phyloP scores from a whole-genome alignment of 2,797 vertebrate genomes.

The Gobio occitaniae region DNA sequence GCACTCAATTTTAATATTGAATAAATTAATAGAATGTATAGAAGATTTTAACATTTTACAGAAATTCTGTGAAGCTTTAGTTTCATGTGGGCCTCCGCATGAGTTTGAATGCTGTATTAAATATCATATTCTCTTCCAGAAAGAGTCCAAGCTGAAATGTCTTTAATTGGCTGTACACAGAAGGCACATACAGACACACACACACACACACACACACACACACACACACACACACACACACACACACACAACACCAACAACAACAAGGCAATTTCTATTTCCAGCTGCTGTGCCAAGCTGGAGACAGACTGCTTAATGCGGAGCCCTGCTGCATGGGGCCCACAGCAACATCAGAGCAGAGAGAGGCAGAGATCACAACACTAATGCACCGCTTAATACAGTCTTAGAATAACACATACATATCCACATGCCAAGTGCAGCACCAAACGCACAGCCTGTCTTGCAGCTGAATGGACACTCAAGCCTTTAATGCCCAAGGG shows the following conservation, averaged over 20 bases:
- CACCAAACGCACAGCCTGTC: constrained; percentile 11
- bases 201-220: neutral
- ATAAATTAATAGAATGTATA: neutral
- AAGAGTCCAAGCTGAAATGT: neutral
- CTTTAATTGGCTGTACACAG: neutral
- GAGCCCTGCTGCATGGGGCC: constrained; percentile 4
- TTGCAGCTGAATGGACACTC: constrained; percentile 41
- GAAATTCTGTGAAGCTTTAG: neutral
- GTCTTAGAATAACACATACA: constrained; percentile 42
- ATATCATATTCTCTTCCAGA: neutral
- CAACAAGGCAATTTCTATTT: constrained; percentile 17
- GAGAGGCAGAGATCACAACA: constrained; percentile 33
- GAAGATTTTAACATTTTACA: neutral
- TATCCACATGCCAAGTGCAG: constrained; percentile 24
- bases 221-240: neutral
- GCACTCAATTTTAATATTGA: neutral
- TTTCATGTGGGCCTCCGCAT: neutral
- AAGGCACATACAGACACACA: neutral
- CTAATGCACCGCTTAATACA: constrained; percentile 42
- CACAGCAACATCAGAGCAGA: neutral
- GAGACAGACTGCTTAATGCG: constrained; percentile 18
- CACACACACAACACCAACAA: neutral
- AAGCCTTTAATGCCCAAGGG: constrained; percentile 47
- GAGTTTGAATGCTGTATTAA: neutral
- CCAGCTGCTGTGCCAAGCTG: constrained; percentile 9